Conservation (phyloP, 2,888 invertebrate genomes). For the Zelleria hepariella region DNA sequence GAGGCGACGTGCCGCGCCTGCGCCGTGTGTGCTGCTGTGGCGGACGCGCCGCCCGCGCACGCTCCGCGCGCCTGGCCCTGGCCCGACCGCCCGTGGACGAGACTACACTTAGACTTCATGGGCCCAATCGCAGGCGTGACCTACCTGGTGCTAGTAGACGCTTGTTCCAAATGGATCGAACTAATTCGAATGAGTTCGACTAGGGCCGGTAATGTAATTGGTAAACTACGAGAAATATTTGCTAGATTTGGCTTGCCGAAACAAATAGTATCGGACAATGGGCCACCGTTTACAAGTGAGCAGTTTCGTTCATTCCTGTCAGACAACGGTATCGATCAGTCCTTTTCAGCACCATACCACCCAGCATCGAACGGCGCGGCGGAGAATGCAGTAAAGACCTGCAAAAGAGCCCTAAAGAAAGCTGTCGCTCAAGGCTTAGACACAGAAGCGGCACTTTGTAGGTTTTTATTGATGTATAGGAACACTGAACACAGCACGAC, state of each 20-base stretch:
- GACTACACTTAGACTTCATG: neutral
- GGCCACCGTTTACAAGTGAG: neutral
- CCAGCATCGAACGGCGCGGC: neutral
- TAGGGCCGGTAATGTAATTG: neutral
- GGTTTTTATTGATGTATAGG: neutral
- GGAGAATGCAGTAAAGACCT: neutral
- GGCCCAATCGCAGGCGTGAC: neutral
- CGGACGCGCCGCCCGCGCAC: neutral
- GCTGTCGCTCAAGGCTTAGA: neutral
- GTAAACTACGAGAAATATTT: neutral
- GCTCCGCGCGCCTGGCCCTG: neutral
- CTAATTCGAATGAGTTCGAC: neutral
- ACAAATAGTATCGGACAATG: neutral
- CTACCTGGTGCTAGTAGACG: no score
- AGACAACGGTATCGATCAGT: neutral
- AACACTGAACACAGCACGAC: neutral
- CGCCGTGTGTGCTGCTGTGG: neutral
- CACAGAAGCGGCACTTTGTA: no score
- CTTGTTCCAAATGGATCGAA: neutral
- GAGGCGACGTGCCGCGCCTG: conserved; percentile 5
- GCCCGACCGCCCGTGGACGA: neutral
- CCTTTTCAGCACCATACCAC: neutral
- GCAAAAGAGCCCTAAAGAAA: neutral
- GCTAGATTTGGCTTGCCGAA: neutral
- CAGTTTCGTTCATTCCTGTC: neutral